These are phyloP conservation scores for Jordanella pulchra DNA, from an alignment of 2,797 vertebrate genomes.

Conservation along the genomic window DNA sequence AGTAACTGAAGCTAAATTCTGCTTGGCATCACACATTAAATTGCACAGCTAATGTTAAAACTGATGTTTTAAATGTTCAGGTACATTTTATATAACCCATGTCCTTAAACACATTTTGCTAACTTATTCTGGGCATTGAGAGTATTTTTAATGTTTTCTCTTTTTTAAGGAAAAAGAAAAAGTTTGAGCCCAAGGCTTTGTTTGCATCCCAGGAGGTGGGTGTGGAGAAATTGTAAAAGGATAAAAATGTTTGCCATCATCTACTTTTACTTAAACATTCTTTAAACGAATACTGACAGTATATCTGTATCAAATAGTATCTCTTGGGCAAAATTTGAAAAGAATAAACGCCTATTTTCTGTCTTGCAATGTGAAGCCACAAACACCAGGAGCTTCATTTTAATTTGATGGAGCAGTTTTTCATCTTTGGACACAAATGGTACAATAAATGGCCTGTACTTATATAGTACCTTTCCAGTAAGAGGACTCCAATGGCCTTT, in stretches of 20 bases:
- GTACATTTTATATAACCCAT: conserved; percentile 40
- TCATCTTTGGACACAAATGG: not conserved
- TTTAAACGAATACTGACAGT: not conserved
- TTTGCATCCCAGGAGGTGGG: conserved; percentile 1
- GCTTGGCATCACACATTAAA: conserved; percentile 33
- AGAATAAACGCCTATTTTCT: not conserved
- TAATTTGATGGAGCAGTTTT: not conserved
- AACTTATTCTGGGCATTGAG: not conserved
- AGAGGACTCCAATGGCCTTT: too few species aligned
- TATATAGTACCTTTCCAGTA: too few species aligned
- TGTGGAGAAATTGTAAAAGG: conserved; percentile 24
- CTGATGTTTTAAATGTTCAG: conserved; percentile 26
- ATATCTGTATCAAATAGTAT: conserved; percentile 3
- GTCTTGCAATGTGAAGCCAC: not conserved
- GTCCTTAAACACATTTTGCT: conserved; percentile 22
- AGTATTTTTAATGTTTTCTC: conserved; percentile 1
- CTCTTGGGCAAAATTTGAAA: not conserved
- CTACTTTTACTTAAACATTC: conserved; percentile 24
- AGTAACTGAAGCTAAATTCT: conserved; percentile 35
- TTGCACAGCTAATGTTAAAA: conserved; percentile 33
- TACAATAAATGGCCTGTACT: too few species aligned
- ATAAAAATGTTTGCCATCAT: conserved; percentile 26
- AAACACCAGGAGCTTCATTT: not conserved
- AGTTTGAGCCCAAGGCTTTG: not conserved
- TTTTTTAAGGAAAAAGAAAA: not conserved